These are phyloP conservation scores for Myotis pilosus DNA, from an alignment of 2,797 vertebrate species.

Conservation along the genomic window DNA sequence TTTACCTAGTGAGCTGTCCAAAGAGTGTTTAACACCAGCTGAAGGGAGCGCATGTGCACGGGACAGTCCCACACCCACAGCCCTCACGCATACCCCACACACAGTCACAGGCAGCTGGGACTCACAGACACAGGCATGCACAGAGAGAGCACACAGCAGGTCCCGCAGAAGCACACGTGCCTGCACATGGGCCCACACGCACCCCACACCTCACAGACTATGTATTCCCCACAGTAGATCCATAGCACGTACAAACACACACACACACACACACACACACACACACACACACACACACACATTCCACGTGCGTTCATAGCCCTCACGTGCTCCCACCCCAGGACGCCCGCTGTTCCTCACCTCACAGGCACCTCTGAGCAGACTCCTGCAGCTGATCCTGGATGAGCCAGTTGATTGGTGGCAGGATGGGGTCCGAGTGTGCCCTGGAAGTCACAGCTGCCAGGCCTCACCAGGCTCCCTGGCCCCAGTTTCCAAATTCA, in stretches of 20 bases:
- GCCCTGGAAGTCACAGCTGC: not conserved
- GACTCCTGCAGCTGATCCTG: not conserved
- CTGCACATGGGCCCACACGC: too few species aligned
- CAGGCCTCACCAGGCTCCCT: not conserved
- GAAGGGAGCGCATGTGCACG: not conserved
- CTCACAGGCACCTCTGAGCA: not conserved
- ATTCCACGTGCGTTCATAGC: not conserved
- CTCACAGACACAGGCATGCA: not conserved
- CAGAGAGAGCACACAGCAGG: not conserved
- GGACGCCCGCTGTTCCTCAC: not conserved
- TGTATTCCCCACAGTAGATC: fast-evolving
- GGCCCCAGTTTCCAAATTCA: not conserved
- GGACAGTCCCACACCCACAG: slow-evolving; percentile 62
- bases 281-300: not conserved
- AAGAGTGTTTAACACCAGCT: slow-evolving; percentile 83
- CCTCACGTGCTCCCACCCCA: fast-evolving
- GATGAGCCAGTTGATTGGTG: not conserved
- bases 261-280: not conserved
- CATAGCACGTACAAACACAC: fast-evolving
- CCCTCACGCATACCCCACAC: slow-evolving; percentile 14
- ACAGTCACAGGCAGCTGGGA: not conserved
- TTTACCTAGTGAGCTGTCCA: slow-evolving; percentile 85
- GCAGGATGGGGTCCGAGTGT: not conserved
- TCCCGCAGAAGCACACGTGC: not conserved
- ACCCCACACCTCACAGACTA: not conserved